Conservation (phyloP, 2,888 invertebrate genomes). For the Synergus japonicus region DNA sequence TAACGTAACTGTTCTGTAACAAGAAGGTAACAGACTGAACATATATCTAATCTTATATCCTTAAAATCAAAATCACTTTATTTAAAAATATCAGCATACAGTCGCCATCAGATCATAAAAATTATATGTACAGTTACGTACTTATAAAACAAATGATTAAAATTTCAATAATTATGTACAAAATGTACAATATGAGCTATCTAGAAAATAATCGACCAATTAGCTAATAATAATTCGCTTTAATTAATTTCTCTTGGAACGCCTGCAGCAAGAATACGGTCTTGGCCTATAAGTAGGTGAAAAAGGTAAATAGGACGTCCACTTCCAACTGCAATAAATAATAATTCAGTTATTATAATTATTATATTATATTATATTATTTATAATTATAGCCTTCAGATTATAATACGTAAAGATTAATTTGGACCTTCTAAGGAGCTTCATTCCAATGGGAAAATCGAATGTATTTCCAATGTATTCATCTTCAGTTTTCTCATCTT, state of each 20-base stretch:
- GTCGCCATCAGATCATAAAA: background rate
- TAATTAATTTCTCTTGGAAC: background rate
- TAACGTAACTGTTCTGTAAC: too few relatives aligned
- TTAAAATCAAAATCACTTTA: too few relatives aligned
- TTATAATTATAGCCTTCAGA: too few relatives aligned
- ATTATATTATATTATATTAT: too few relatives aligned
- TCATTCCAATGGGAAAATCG: constrained; percentile 87
- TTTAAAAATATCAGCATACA: too few relatives aligned
- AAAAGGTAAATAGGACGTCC: constrained; percentile 85
- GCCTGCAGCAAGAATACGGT: constrained; percentile 50
- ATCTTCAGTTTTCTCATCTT: constrained; percentile 77
- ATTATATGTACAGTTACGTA: background rate
- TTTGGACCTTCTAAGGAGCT: constrained; percentile 79
- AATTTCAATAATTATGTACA: background rate
- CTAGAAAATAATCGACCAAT: background rate
- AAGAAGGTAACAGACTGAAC: too few relatives aligned
- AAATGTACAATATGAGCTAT: background rate
- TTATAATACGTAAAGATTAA: constrained; percentile 29
- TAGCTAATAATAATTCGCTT: background rate
- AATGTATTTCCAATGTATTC: constrained; percentile 81
- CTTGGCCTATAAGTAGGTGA: constrained; percentile 82
- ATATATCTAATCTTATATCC: too few relatives aligned
- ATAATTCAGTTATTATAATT: constrained; percentile 27
- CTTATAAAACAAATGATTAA: background rate
- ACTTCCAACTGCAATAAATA: constrained; percentile 80